Evolutionary conservation across 1,140 invertebrate species (phyloP), one percentile per base, ranked within the genome.

Genomic region (Apis florea): DNA sequence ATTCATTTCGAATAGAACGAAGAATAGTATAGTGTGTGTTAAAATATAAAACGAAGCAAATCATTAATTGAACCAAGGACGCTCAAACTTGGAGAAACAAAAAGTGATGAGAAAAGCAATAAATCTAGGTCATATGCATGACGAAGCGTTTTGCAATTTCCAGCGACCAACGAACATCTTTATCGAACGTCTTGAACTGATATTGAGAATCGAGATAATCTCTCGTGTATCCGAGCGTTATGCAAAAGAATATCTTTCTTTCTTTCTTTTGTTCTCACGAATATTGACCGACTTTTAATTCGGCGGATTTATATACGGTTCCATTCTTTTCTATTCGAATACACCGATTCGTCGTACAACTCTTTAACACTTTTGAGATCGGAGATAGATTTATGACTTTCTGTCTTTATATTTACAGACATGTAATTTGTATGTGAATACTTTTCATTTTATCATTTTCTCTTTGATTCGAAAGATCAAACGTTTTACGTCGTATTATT

Each of bases 241-340:
- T 58, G 74, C 80, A 78, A 69, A 69, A 6, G 31, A 40, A 31
- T 11, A 11, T 64, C 63, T 31, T 10, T 59, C 72, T 24, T 49
- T 21, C 8, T 40, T 11, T 17, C 21, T 47, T 26, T 21, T 79
- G 67, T 80, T 83, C 82, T 64, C 82, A 80, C 69, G 82, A 83
- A 83, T 83, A 83, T 73, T 40, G n/a, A 40, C 12, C 74, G 53
- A 68, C 51, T 53, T 68, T 68, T 59, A 67, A 83, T n/a, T 69
- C 64, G 40, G 10, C 19, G 56, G 47, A 82, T 82, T 82, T 24
- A 66, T 77, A 76, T n/a, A 82, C 79, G 49, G 69, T 69, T 69
- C 73, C 79, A 73, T 82, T 79, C 19, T 49, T 24, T 11, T 74
- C 58, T 59, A 26, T 59, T 58, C 21, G 26, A 68, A 77, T 81